A percentile compares a stretch with the other conserved stretches of the same genome.
Evolutionary conservation across 2,888 invertebrate genomes (phyloP).

Genomic region (Dryadula phaetusa): DNA sequence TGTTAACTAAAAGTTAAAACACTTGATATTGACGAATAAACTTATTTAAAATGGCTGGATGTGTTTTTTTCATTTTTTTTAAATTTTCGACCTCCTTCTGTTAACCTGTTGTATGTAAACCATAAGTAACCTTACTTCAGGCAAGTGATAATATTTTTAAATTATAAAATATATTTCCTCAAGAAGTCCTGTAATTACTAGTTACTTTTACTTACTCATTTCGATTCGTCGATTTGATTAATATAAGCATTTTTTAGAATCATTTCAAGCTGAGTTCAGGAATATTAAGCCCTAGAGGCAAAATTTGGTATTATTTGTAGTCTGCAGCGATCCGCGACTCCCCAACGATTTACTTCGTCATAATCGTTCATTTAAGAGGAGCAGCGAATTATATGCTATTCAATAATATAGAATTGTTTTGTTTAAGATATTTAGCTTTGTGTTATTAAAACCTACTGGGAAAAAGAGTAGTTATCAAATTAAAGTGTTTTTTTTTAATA

Average conservation of each 20-base stretch:
- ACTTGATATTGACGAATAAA: background rate
- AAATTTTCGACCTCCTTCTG: no score
- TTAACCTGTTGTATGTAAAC: no score
- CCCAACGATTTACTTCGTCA: conserved; percentile 2
- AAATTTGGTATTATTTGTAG: background rate
- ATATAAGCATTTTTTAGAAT: background rate
- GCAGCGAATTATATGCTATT: background rate
- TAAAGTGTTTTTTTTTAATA: no score
- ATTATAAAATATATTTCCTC: no score
- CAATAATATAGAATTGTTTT: background rate
- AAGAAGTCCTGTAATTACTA: no score
- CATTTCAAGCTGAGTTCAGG: background rate
- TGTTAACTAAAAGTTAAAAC: background rate
- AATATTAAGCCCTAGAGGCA: background rate
- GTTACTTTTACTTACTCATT: no score
- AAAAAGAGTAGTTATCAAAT: no score
- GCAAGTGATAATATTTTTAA: no score
- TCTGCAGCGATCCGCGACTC: background rate
- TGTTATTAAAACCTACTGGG: background rate
- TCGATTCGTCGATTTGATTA: no score
- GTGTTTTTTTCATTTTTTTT: no score
- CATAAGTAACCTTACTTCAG: no score
- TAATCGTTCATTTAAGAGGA: conserved; percentile 1
- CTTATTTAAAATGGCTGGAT: no score
- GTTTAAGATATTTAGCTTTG: background rate